These are phyloP conservation scores for Synaphobranchus kaupii DNA, from an alignment of 2,797 vertebrate species.

Conservation along the genomic window DNA sequence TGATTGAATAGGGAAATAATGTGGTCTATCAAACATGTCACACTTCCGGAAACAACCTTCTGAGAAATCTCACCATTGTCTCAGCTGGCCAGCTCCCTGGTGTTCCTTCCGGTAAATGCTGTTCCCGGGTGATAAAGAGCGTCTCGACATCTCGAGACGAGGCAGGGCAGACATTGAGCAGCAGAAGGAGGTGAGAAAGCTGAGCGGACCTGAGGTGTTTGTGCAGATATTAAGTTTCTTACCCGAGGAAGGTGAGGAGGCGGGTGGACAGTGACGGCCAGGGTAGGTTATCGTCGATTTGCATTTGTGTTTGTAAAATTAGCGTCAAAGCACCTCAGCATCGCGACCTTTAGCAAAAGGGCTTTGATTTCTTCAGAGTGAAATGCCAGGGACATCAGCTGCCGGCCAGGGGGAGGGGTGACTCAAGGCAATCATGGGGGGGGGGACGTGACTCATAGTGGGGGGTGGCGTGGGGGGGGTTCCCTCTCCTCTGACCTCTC, in stretches of 20 bases:
- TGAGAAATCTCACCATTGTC: neutral
- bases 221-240: slow-evolving; percentile 39
- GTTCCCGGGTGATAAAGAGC: neutral
- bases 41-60: neutral
- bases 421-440: neutral
- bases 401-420: neutral
- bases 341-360: neutral
- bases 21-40: neutral
- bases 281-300: neutral
- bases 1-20: neutral
- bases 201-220: slow-evolving; percentile 52
- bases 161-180: slow-evolving; percentile 79
- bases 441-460: neutral
- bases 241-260: neutral
- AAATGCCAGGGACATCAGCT: slow-evolving; percentile 5
- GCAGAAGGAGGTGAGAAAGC: slow-evolving; percentile 62
- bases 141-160: slow-evolving; percentile 65
- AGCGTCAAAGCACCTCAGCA: neutral
- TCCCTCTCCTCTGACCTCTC: neutral
- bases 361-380: neutral
- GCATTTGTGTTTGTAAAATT: neutral
- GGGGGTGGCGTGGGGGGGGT: neutral
- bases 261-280: neutral
- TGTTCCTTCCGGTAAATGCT: neutral
- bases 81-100: neutral